Evolutionary conservation across 2,113 vertebrate species (phyloP), one percentile per base, ranked within the genome.

Genomic region (Accipiter virgatus): DNA sequence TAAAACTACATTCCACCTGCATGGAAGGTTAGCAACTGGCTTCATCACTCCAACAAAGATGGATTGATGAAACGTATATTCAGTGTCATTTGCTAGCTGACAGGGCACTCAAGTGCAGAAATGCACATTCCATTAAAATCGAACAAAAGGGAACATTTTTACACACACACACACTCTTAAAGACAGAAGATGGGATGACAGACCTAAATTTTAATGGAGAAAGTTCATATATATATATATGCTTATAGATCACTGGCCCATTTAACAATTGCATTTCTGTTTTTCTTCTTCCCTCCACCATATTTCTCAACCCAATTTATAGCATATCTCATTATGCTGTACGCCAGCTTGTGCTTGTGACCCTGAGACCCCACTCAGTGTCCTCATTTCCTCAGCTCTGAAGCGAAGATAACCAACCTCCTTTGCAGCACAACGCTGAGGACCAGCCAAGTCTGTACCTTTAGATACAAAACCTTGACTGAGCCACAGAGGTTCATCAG

Each of bases 401-500:
- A 63, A 34, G 29, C 6, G 0, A 20, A 52, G 29, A 13, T 19
- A 42, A 71, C 62, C 62, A 16, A 56, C 10, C 16, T 56, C 13
- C 70, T 88, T 27, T 5, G 2, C 26, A 72, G 34, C n/a, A 56
- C 47, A n/a, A 19, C 1, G 2, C 12, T 5, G 15, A 78, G 34
- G 48, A 67, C n/a, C 62, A 63, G 70, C 26, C 2, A 0, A 2
- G 13, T 16, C 63, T 3, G 0, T 6, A 62, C 20, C 36, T 42
- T 32, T 50, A 48, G 26, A 32, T 55, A 21, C 36, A 52, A 36
- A 77, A 10, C 9, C 9, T 40, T 16, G 17, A 20, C 13, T 10
- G 25, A 74, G 42, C 21, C 4, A 1, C 52, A 42, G 52, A 29
- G 26, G 38, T 50, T 55, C 73, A 15, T 9, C 38, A 70, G 55